phyloP scores from a whole-genome alignment of 1,140 invertebrate species.

The Listronotus bonariensis region DNA sequence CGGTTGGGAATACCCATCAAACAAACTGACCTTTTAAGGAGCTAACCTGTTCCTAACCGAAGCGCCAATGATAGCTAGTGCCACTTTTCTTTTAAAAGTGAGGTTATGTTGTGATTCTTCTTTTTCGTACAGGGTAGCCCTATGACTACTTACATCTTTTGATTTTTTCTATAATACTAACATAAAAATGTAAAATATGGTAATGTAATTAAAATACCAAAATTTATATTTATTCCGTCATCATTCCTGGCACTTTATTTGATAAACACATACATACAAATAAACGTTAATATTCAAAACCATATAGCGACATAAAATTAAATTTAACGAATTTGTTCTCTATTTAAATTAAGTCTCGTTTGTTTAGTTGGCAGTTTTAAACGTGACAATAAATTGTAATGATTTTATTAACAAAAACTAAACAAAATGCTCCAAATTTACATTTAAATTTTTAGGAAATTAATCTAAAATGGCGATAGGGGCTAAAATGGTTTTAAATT shows the following conservation, averaged over 20 bases:
- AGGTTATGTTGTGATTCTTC: no score
- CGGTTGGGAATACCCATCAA: no score
- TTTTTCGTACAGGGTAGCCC: no score
- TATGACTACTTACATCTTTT: no score
- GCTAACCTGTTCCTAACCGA: no score
- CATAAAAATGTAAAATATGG: no score
- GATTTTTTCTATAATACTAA: no score
- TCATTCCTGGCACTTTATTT: conserved; percentile 1
- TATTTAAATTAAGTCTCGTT: conserved; percentile 34
- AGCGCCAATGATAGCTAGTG: no score
- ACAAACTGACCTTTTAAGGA: no score
- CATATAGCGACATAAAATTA: conserved; percentile 24
- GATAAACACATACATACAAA: conserved; percentile 16
- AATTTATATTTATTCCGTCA: conserved; percentile 5
- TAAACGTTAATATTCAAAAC: conserved; percentile 29
- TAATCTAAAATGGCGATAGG: conserved; percentile 1
- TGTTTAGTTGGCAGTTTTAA: conserved; percentile 29
- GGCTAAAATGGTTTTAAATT: conserved; percentile 1
- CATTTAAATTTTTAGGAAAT: conserved; percentile 24
- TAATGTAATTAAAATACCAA: background rate
- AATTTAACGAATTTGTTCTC: conserved; percentile 28
- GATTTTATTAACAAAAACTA: conserved; percentile 26
- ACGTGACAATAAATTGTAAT: conserved; percentile 33
- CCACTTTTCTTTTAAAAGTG: no score
- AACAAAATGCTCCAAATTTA: conserved; percentile 15